phyloP scores from a whole-genome alignment of 23 tunicate species.

The Halocynthia roretzi region DNA sequence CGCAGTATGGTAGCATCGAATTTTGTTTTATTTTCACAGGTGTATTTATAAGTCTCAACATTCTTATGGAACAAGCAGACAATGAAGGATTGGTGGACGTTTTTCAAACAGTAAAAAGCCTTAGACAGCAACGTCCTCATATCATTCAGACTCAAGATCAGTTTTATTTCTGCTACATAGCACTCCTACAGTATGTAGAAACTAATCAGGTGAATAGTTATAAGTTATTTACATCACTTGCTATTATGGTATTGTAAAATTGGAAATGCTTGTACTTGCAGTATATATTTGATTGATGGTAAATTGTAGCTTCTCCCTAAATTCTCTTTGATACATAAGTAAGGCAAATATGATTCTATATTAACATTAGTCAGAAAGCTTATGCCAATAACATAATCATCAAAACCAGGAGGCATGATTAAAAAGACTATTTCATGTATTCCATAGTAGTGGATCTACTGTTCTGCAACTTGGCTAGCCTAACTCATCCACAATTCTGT shows the following conservation, averaged over 20 bases:
- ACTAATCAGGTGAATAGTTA: conserved; percentile 33
- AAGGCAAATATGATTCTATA: no score
- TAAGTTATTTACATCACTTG: background rate
- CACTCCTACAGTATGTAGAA: conserved; percentile 44
- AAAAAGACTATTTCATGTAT: background rate
- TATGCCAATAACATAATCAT: no score
- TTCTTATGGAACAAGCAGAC: conserved; percentile 45
- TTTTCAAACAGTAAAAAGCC: conserved; percentile 51
- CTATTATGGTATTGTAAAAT: no score
- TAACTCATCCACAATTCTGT: no score
- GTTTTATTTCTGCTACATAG: conserved; percentile 64
- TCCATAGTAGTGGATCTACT: no score
- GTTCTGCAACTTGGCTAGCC: no score
- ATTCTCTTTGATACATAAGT: no score
- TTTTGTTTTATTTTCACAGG: conserved; percentile 22
- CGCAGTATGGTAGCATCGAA: background rate
- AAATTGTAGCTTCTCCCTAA: no score
- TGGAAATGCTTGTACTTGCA: no score
- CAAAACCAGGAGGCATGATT: background rate
- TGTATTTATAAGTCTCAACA: conserved; percentile 53
- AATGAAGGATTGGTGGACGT: conserved; percentile 70
- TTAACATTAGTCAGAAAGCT: no score
- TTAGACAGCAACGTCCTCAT: conserved; percentile 79
- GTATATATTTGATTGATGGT: no score
- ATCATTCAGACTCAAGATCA: conserved; percentile 87